Conservation (phyloP, 1,140 invertebrate species). For the Dolichoris vasculosae region DNA sequence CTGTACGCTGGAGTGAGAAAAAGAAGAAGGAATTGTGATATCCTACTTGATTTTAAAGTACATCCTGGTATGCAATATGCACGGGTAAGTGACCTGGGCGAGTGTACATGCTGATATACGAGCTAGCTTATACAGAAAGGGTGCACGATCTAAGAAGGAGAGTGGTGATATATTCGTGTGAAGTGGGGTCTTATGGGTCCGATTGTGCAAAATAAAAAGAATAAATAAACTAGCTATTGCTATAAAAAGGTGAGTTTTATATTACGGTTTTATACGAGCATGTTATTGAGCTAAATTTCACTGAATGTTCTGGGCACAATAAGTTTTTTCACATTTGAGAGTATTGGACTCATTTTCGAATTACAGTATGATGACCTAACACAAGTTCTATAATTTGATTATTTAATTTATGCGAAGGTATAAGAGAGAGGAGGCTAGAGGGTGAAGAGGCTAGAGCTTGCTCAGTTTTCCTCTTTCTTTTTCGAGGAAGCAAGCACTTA, state of each 20-base stretch:
- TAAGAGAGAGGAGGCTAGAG: neutral
- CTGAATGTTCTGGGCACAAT: neutral
- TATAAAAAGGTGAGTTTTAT: neutral
- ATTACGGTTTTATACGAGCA: neutral
- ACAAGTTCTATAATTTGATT: slow-evolving; percentile 21
- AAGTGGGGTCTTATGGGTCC: neutral
- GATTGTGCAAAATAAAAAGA: neutral
- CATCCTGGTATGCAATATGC: slow-evolving; percentile 5
- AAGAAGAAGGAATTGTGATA: slow-evolving; percentile 31
- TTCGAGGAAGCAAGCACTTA: neutral
- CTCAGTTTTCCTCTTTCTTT: neutral
- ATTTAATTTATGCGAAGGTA: slow-evolving; percentile 20
- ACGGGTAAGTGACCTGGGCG: slow-evolving; percentile 9
- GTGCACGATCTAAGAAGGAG: no score
- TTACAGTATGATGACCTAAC: neutral
- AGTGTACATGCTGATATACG: neutral
- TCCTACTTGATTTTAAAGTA: slow-evolving; percentile 45
- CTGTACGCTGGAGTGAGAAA: no score
- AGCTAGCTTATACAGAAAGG: neutral
- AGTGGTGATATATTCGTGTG: neutral
- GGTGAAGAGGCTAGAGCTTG: no score
- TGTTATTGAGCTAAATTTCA: neutral
- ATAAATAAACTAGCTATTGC: slow-evolving; percentile 9
- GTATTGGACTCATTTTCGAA: neutral
- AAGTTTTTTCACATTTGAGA: neutral